Evolutionary conservation across 37 sponge, comb jelly and placozoan genomes (phyloP).

Genomic region (Dysidea cf. avara): DNA sequence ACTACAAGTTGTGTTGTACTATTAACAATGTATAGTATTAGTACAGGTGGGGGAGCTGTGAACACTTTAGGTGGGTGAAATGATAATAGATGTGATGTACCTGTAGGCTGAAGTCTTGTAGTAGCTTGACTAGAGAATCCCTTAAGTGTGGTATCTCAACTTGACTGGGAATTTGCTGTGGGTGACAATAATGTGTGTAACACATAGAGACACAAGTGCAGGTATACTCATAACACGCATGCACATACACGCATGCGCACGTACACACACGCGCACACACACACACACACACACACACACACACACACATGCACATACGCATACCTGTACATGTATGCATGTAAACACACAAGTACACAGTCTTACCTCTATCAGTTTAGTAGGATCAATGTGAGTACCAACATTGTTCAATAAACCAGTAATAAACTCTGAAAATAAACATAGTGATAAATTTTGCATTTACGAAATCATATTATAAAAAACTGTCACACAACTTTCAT

Average conservation of each 20-base stretch:
- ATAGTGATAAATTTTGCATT: not conserved
- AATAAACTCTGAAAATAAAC: constrained; percentile 65
- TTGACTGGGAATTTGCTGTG: constrained; percentile 63
- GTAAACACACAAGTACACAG: no score
- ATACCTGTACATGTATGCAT: no score
- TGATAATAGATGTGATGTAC: no score
- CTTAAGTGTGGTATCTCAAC: constrained; percentile 78
- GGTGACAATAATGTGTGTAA: not conserved
- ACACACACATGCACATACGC: not conserved
- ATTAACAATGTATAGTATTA: no score
- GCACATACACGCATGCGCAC: not conserved
- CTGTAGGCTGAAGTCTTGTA: constrained; percentile 90
- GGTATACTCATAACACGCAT: no score
- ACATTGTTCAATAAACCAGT: constrained; percentile 84
- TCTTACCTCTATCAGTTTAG: constrained; percentile 69
- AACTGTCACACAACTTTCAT: not conserved
- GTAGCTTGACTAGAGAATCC: constrained; percentile 84
- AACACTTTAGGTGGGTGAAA: no score
- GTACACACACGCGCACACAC: not conserved
- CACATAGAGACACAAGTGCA: not conserved
- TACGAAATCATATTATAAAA: not conserved
- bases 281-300: not conserved
- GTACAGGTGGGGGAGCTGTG: no score
- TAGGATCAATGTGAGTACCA: constrained; percentile 94
- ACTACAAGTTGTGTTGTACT: no score